Conservation (phyloP, 2,113 vertebrate species). For the Trachemys scripta region DNA sequence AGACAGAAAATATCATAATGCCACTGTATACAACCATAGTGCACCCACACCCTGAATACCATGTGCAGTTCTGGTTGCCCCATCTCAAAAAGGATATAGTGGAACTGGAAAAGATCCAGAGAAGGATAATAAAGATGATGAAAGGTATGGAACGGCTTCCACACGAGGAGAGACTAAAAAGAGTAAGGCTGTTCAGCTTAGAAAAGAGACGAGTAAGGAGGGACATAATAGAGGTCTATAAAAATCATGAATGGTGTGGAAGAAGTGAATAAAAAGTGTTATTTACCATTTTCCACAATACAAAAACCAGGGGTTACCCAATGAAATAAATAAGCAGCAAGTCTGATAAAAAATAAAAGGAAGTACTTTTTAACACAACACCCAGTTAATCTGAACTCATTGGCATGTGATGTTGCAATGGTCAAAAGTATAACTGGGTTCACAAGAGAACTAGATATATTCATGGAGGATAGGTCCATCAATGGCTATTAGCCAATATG, state of each 20-base stretch:
- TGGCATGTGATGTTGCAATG: not conserved
- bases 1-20: not conserved
- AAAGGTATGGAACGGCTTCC: too few relatives aligned
- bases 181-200: too few relatives aligned
- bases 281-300: not conserved
- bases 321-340: not conserved
- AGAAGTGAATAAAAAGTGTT: too few relatives aligned
- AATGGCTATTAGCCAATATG: not conserved
- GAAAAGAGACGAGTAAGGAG: too few relatives aligned
- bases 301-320: not conserved
- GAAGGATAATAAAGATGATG: too few relatives aligned
- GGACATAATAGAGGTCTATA: too few relatives aligned
- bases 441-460: not conserved
- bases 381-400: not conserved
- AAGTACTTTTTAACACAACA: not conserved
- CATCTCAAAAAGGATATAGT: not conserved
- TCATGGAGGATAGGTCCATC: not conserved
- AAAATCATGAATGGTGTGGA: too few relatives aligned
- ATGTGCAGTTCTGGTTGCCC: not conserved
- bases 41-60: not conserved
- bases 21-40: not conserved
- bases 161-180: too few relatives aligned
- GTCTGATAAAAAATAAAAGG: not conserved
- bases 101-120: too few relatives aligned
- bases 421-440: not conserved